Evolutionary conservation across 2,113 vertebrate genomes (phyloP).

Genomic region (Macaca mulatta): DNA sequence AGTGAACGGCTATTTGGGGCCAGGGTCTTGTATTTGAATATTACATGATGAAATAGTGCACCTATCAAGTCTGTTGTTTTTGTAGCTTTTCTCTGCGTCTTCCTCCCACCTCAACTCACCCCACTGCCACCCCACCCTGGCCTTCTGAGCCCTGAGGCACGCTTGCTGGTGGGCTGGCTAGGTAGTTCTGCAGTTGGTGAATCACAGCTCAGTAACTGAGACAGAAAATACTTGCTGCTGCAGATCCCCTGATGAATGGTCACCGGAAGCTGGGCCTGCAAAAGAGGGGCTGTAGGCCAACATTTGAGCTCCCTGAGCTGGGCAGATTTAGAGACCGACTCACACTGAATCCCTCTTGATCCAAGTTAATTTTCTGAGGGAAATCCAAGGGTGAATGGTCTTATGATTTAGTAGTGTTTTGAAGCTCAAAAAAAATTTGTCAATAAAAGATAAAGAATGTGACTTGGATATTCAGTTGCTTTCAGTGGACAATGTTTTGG

Average conservation of each 20-base stretch:
- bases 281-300: neutral
- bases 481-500: neutral
- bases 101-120: constrained; percentile 1
- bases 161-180: neutral
- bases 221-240: constrained; percentile 16
- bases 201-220: neutral
- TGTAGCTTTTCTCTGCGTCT: constrained; percentile 13
- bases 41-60: constrained; percentile 62
- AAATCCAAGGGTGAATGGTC: constrained; percentile 33
- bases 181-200: neutral
- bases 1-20: constrained; percentile 64
- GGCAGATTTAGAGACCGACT: neutral
- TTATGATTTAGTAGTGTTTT: constrained; percentile 30
- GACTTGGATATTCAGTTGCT: neutral
- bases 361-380: constrained; percentile 66
- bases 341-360: constrained; percentile 61
- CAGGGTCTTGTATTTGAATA: constrained; percentile 71
- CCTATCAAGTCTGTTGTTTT: constrained; percentile 33
- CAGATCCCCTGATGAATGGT: constrained; percentile 26
- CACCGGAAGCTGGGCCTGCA: neutral
- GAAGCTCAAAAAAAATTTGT: constrained; percentile 29
- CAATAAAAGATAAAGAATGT: neutral
- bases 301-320: constrained; percentile 32
- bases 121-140: neutral
- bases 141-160: neutral